Base-by-base conservation (phyloP, 2,888 invertebrate species). In the Coremacera marginata region DNA sequence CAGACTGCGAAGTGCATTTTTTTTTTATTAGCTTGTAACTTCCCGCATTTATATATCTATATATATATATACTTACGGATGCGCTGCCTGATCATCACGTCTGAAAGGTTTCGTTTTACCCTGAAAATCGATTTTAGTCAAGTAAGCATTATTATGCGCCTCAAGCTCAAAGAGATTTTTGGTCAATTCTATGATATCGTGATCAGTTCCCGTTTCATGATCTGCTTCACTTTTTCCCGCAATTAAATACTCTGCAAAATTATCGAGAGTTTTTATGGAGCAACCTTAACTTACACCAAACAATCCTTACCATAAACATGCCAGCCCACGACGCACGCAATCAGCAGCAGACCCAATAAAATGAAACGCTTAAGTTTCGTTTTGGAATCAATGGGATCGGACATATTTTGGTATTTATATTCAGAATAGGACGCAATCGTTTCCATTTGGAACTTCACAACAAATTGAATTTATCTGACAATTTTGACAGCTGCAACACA, bases 61-160 rank as follows among this genome's bases (percentile, higher is more conserved):
- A 44, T 22, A 44, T 37, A 5, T 4, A 4, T 4, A 25, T 49
- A 84, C 86, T 85, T 79, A 87, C 87, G 84, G 84, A 27, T 81
- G 78, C 0, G 83, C 74, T 7, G 88, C 88, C 27, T 80, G 80
- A 80, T 87, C 88, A 79, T 87, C 86, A 16, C 81, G 84, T 51
- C 82, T 81, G 5, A 81, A 82, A 0, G 84, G 80, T 11, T 79
- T 83, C 52, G 87, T 87, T 71, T 82, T 85, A 44, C 86, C 85
- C 80, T 87, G 87, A 63, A 86, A 80, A 82, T 86, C 86, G 11
- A 86, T 82, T 49, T 84, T 84, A 62, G 81, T 82, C 11, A 86
- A 81, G 67, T 81, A 83, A 0, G 83, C 83, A 81, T 82, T 86
- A 25, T 83, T 72, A 25, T 80, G 60, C 2, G 82, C 5, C 78